Percentiles rank a stretch among this genome's conserved stretches.
Evolutionary conservation across 2,797 vertebrate genomes (phyloP).

Genomic region (Rhabdophis nuchalis): DNA sequence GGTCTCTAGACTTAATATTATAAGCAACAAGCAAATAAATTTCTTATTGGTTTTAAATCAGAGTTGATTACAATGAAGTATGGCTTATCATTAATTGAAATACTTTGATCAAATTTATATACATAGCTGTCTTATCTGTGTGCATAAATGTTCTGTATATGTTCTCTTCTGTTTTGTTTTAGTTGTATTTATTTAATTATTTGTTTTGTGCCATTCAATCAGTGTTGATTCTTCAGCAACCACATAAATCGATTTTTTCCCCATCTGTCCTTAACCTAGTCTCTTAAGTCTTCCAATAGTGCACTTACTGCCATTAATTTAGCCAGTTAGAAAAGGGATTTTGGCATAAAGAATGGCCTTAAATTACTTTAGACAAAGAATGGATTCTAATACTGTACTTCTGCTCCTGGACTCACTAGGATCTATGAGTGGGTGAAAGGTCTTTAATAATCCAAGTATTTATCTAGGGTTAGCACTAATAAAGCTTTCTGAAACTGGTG

Average conservation of each 20-base stretch:
- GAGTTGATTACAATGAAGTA: not conserved
- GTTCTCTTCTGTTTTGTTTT: not conserved
- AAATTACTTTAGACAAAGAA: not conserved
- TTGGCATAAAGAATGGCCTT: not conserved
- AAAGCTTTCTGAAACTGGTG: not conserved
- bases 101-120: not conserved
- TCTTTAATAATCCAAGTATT: not conserved
- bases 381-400: not conserved
- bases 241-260: not conserved
- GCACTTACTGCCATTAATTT: not conserved
- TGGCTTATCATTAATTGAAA: not conserved
- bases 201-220: not conserved
- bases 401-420: not conserved
- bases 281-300: not conserved
- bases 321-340: not conserved
- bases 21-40: not conserved
- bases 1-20: not conserved
- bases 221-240: not conserved
- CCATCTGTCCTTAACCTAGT: not conserved
- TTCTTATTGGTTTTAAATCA: not conserved
- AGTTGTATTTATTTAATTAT: not conserved
- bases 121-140: not conserved
- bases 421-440: not conserved
- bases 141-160: not conserved
- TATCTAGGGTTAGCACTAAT: not conserved